Conservation (phyloP, 2,797 vertebrate species). For the Sarcophilus harrisii region DNA sequence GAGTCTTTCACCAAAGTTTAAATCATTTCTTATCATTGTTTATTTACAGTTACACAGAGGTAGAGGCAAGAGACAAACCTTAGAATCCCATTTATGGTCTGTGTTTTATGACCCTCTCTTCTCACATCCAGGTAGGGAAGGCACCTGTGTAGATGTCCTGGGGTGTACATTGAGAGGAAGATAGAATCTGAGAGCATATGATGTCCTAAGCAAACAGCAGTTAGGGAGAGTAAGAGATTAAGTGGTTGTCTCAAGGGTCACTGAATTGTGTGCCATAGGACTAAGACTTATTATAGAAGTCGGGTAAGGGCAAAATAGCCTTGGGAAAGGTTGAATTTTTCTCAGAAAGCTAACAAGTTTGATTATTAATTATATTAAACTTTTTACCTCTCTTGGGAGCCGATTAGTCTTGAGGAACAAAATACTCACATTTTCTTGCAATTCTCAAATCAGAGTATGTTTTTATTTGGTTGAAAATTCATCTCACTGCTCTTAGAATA, state of each 20-base stretch:
- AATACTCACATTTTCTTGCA: not conserved
- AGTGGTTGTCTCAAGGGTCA: not conserved
- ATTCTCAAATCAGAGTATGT: not conserved
- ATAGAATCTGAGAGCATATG: not conserved
- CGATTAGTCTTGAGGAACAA: not conserved
- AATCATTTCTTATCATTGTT: not conserved
- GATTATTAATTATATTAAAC: not conserved
- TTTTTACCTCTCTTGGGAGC: not conserved
- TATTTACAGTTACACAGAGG: not conserved
- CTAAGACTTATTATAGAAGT: not conserved
- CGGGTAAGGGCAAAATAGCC: not conserved
- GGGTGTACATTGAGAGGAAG: not conserved
- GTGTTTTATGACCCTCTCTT: not conserved
- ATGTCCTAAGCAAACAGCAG: not conserved
- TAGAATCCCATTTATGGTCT: not conserved
- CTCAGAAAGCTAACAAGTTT: not conserved
- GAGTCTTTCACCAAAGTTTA: not conserved
- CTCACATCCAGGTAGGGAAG: not conserved
- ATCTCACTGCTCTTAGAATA: not conserved
- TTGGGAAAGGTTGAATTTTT: not conserved
- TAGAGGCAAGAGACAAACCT: not conserved
- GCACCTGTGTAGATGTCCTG: not conserved
- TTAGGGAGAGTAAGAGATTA: not conserved
- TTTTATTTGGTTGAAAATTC: not conserved
- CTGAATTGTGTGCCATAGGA: not conserved